A percentile compares a stretch with the other conserved stretches of the same genome.
phyloP scores from a whole-genome alignment of 1,140 invertebrate species.

The Melitaea cinxia region DNA sequence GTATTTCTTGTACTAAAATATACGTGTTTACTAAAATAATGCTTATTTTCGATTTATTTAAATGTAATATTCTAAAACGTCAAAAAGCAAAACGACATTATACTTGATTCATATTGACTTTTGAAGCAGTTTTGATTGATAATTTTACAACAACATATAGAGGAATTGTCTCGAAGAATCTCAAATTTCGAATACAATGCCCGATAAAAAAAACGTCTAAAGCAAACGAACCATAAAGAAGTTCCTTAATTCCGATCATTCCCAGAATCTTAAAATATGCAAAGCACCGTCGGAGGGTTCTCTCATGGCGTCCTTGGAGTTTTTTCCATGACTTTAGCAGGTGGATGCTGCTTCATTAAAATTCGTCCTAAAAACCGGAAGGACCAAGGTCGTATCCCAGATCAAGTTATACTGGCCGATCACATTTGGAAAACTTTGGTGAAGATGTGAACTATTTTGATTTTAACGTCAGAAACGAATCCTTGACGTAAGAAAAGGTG shows the following conservation, averaged over 20 bases:
- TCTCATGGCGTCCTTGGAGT: constrained; percentile 21
- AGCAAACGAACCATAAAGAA: background rate
- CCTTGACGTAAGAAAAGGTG: background rate
- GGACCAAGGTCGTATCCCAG: constrained; percentile 44
- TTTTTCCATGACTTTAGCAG: constrained; percentile 23
- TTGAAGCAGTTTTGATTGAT: too few species aligned
- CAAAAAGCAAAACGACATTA: too few species aligned
- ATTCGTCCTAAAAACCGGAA: constrained; percentile 34
- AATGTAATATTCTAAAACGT: too few species aligned
- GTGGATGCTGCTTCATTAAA: constrained; percentile 32
- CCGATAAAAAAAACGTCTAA: background rate
- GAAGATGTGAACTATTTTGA: background rate
- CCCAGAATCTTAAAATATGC: constrained; percentile 26
- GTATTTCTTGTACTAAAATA: too few species aligned
- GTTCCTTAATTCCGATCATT: constrained; percentile 10
- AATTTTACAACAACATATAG: too few species aligned
- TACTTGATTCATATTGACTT: too few species aligned
- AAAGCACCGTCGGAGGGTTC: constrained; percentile 19
- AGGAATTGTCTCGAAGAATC: too few species aligned
- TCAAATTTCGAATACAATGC: background rate
- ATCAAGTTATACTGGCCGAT: constrained; percentile 6
- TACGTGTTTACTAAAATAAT: too few species aligned
- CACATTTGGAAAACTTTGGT: background rate
- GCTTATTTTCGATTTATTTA: too few species aligned
- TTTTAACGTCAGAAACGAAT: background rate